Evolutionary conservation across 2,888 invertebrate species (phyloP).

Genomic region (Troides helena): DNA sequence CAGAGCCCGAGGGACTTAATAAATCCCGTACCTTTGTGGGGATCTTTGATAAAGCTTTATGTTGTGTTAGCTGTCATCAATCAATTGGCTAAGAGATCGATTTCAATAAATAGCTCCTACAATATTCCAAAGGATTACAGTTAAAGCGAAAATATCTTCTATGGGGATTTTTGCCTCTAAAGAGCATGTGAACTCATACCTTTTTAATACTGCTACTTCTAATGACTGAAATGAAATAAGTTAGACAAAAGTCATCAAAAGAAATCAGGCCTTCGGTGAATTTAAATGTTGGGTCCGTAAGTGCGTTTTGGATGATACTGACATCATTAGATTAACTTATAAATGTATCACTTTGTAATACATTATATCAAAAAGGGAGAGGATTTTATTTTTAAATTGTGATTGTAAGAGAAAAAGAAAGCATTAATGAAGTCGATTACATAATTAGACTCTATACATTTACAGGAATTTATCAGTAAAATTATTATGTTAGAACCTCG

Average conservation of each 20-base stretch:
- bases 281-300: too few species aligned
- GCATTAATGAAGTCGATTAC: background rate
- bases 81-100: constrained; percentile 1
- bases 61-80: constrained; percentile 4
- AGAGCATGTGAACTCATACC: too few species aligned
- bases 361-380: too few species aligned
- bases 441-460: background rate
- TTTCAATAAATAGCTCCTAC: background rate
- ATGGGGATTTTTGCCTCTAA: too few species aligned
- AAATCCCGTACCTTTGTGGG: constrained; percentile 3
- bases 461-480: too few species aligned
- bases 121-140: background rate
- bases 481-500: background rate
- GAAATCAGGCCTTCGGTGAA: too few species aligned
- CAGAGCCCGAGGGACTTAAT: constrained; percentile 2
- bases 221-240: too few species aligned
- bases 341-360: too few species aligned
- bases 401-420: background rate
- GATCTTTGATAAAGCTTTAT: constrained; percentile 6
- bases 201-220: too few species aligned
- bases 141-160: background rate
- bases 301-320: too few species aligned
- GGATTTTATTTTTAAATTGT: background rate
- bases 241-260: too few species aligned
- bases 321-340: too few species aligned